Conservation (phyloP, 1,140 invertebrate genomes). For the Tetranychus urticae region DNA sequence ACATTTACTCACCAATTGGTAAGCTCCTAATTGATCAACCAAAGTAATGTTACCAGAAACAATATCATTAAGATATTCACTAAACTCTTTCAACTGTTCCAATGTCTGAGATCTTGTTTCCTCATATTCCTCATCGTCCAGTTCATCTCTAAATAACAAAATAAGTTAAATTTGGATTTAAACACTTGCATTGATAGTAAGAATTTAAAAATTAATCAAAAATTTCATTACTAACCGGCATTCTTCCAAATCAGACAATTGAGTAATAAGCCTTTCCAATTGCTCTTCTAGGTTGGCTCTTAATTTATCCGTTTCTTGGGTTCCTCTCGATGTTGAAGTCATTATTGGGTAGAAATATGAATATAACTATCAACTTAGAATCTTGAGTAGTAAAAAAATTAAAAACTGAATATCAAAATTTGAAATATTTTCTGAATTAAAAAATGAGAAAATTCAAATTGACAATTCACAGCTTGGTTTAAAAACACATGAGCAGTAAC, state of each 20-base stretch:
- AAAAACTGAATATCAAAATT: no score
- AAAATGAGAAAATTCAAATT: no score
- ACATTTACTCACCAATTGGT: slow-evolving; percentile 32
- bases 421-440: no score
- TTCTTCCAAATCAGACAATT: slow-evolving; percentile 44
- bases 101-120: slow-evolving; percentile 44
- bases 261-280: slow-evolving; percentile 40
- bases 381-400: no score
- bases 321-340: slow-evolving; percentile 13
- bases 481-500: no score
- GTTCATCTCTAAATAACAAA: slow-evolving; percentile 27
- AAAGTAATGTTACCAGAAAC: slow-evolving; percentile 41
- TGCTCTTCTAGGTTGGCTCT: slow-evolving; percentile 44
- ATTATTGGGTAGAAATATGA: no score
- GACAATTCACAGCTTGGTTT: no score
- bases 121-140: slow-evolving; percentile 39
- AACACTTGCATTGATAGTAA: no score
- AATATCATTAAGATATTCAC: slow-evolving; percentile 37
- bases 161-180: no score
- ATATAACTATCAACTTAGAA: no score
- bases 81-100: slow-evolving; percentile 48
- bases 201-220: background rate
- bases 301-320: slow-evolving; percentile 33
- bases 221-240: slow-evolving; percentile 30
- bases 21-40: slow-evolving; percentile 35